Evolutionary conservation across 2,888 invertebrate genomes (phyloP).

Genomic region (Leucozona laternaria): DNA sequence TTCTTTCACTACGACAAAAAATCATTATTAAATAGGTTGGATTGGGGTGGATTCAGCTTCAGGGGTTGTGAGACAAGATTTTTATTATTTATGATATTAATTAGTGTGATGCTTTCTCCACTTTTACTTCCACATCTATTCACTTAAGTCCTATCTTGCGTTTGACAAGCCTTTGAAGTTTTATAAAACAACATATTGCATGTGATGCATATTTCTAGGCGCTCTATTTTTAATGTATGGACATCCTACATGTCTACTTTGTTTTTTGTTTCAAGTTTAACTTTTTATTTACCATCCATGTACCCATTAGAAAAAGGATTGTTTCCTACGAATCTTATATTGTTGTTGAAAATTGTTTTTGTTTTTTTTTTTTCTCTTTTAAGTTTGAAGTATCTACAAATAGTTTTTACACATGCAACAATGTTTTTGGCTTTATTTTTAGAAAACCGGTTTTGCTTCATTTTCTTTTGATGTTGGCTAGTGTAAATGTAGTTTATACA

Average conservation of each 20-base stretch:
- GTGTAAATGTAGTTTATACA: neutral
- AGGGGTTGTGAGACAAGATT: constrained; percentile 4
- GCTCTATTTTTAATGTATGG: neutral
- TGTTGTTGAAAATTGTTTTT: neutral
- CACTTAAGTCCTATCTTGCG: neutral
- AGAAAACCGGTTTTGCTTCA: constrained; percentile 3
- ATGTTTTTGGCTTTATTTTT: neutral
- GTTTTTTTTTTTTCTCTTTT: neutral
- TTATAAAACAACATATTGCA: constrained; percentile 6
- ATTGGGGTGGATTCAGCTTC: constrained; percentile 15
- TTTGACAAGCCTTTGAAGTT: constrained; percentile 15
- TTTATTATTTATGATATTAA: constrained; percentile 49
- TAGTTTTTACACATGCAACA: constrained; percentile 23
- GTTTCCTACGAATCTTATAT: neutral
- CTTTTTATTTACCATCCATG: neutral
- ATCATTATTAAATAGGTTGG: neutral
- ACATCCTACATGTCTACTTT: neutral
- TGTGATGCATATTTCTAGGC: constrained; percentile 13
- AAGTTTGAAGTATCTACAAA: neutral
- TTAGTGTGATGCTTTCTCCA: constrained; percentile 1
- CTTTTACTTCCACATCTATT: neutral
- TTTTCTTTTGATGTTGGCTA: neutral
- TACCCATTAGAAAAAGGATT: neutral
- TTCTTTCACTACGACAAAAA: neutral
- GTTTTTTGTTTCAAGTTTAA: neutral